These are phyloP conservation scores for Ataeniobius toweri DNA, from an alignment of 2,797 vertebrate species.

Conservation along the genomic window DNA sequence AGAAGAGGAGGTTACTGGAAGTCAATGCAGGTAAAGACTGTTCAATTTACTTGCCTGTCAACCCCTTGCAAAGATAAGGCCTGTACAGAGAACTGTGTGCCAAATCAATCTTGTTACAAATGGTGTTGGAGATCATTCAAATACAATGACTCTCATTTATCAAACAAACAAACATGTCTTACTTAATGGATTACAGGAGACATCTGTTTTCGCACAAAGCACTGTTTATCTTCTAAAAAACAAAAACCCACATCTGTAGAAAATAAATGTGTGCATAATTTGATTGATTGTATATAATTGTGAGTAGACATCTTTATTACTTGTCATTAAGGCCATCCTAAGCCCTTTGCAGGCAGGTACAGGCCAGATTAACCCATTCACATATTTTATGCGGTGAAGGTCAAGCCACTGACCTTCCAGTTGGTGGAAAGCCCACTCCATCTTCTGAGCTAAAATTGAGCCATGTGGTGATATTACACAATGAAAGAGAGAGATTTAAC, in stretches of 20 bases:
- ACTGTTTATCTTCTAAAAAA: constrained; percentile 20
- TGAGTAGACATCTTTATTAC: neutral
- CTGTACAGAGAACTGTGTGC: constrained; percentile 18
- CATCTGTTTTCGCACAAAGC: constrained; percentile 19
- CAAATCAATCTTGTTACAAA: constrained; percentile 46
- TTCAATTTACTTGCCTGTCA: constrained; percentile 43
- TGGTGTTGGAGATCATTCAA: constrained; percentile 35
- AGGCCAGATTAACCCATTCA: neutral
- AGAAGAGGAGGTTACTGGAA: constrained; percentile 91
- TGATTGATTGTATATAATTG: constrained; percentile 20
- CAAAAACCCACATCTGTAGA: constrained; percentile 6
- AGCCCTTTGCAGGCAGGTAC: neutral
- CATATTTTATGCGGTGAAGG: neutral
- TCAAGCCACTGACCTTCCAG: constrained; percentile 2
- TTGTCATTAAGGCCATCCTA: neutral
- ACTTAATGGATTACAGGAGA: constrained; percentile 28
- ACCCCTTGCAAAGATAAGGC: constrained; percentile 23
- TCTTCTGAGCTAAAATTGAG: neutral
- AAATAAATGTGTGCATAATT: constrained; percentile 10
- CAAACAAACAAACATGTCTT: constrained; percentile 29
- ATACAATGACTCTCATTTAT: constrained; percentile 50
- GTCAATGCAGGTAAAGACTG: constrained; percentile 88
- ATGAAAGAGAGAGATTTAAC: neutral
- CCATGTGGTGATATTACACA: neutral
- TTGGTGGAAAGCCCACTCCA: no score